Evolutionary conservation across 2,113 vertebrate genomes (phyloP).

Genomic region (Syrmaticus mikado): DNA sequence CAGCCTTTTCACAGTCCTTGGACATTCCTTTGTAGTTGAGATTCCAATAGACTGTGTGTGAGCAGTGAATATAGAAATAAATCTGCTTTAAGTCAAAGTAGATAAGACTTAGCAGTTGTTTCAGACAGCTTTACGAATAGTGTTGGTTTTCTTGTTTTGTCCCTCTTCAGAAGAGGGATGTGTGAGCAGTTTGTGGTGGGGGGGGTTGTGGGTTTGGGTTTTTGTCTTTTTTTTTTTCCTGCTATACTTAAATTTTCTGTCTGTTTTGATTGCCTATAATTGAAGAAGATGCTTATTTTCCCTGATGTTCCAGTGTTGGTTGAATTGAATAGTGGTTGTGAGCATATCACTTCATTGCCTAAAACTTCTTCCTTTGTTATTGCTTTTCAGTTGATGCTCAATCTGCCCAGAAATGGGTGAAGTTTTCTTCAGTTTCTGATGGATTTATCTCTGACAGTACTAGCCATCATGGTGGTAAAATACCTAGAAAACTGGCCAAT

Average conservation of each 20-base stretch:
- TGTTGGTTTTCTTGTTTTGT: neutral
- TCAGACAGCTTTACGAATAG: neutral
- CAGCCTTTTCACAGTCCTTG: neutral
- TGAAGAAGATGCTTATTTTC: neutral
- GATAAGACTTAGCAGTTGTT: neutral
- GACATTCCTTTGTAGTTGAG: neutral
- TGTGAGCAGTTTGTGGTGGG: neutral
- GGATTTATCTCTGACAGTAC: conserved; percentile 90
- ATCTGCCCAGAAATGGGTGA: conserved; percentile 94
- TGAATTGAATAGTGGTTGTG: neutral
- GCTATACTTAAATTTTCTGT: neutral
- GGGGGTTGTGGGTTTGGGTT: neutral
- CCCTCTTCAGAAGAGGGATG: neutral
- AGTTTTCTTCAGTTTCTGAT: conserved; percentile 89
- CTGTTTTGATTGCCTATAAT: neutral
- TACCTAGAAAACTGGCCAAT: conserved; percentile 91
- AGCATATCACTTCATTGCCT: neutral
- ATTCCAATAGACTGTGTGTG: neutral
- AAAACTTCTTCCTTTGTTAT: neutral
- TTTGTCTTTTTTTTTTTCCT: neutral
- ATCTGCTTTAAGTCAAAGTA: neutral
- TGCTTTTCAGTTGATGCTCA: conserved; percentile 89
- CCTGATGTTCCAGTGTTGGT: neutral
- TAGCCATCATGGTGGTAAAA: conserved; percentile 94
- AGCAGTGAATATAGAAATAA: neutral